Base-by-base conservation (phyloP, 2,888 invertebrate species). In the Xestia ashworthii region DNA sequence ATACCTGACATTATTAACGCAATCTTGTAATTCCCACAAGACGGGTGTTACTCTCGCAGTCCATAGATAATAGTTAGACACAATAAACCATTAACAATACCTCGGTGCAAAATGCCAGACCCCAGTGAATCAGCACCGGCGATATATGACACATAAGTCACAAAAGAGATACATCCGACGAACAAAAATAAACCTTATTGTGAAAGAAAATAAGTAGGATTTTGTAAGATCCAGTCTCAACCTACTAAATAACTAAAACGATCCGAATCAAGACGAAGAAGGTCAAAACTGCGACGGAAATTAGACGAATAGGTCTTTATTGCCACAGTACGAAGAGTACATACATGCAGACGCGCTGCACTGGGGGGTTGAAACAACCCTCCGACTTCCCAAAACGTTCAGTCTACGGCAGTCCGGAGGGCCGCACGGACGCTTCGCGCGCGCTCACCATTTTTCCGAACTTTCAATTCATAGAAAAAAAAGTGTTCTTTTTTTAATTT, bases 281-380 rank as follows among this genome's bases (percentile, higher is more conserved):
- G 93, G 92, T 92, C 91, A 93, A 92, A 93, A 91, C 87, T 89
- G 90, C 87, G 89, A 81, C 89, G 90, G 90, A 90, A 91, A 93
- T 92, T 92, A 91, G 84, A 90, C 83, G 86, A 91, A 92, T 90
- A 88, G 82, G 82, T 88, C 85, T 92, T 89, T 91, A 91, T 91
- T 89, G 78, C 82, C 74, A 82, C 77, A 79, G 82, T 72, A 75
- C 38, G 85, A 87, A 88, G 88, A 89, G 88, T 77, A 77, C 66
- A 38, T 87, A 83, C 90, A 89, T 93, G 93, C 93, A 93, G 89
- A 84, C 85, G 82, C 85, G 86, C 73, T 90, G 93, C 91, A 91
- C 84, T 71, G 86, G 88, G 91, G 92, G 91, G 90, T 90, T 91
- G 89, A 90, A 90, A 77, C 88, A 90, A 90, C 89, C 84, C 83